phyloP scores from a whole-genome alignment of 2,113 vertebrate species.

The Chunga burmeisteri region DNA sequence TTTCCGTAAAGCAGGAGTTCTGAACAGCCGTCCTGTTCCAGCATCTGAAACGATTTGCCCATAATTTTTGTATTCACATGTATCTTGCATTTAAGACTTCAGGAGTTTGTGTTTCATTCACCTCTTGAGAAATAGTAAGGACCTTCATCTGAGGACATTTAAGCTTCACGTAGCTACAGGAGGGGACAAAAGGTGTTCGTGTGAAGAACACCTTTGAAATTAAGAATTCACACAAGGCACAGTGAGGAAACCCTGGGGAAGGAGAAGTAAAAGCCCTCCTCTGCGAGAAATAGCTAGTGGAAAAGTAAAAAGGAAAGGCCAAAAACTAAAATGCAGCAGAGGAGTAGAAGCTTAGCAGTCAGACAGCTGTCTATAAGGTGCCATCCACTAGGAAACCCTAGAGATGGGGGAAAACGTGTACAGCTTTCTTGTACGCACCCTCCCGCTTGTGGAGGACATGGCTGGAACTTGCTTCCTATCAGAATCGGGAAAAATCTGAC shows the following conservation, averaged over 20 bases:
- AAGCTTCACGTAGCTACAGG: background rate
- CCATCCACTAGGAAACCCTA: background rate
- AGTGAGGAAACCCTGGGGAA: background rate
- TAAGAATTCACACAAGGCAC: background rate
- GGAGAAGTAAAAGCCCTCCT: background rate
- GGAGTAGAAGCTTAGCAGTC: background rate
- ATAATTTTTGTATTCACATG: background rate
- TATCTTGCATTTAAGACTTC: background rate
- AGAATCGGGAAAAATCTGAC: background rate
- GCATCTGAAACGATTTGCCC: background rate
- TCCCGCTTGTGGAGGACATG: background rate
- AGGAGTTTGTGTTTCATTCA: background rate
- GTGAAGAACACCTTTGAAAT: background rate
- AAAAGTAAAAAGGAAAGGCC: background rate
- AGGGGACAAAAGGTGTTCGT: background rate
- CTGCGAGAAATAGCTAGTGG: background rate
- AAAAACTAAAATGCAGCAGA: background rate
- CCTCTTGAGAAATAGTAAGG: background rate
- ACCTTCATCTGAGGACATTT: background rate
- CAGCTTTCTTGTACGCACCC: background rate
- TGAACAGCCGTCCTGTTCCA: conserved; percentile 18
- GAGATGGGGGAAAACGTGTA: background rate
- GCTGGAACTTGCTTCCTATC: background rate
- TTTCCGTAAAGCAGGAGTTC: conserved; percentile 31
- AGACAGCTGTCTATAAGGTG: background rate